Conservation (phyloP, 1,140 invertebrate genomes). For the Drosophila tropicalis region DNA sequence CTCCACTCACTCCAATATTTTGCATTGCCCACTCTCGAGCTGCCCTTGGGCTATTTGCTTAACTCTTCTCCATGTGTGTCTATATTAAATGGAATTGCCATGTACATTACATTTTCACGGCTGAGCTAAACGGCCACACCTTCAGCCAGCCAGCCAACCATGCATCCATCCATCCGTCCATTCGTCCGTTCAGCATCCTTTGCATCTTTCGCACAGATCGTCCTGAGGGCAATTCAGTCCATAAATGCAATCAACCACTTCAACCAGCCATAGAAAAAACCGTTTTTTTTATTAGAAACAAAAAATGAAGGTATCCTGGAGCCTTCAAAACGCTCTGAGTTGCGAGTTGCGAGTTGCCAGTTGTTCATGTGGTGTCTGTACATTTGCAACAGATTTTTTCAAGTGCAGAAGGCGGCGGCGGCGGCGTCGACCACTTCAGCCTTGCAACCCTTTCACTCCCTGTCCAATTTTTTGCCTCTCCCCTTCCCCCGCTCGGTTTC, state of each 20-base stretch:
- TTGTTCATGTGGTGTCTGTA: constrained; percentile 62
- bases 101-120: constrained; percentile 75
- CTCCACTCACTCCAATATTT: neutral
- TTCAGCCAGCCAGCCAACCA: constrained; percentile 30
- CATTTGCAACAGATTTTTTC: constrained; percentile 68
- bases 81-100: constrained; percentile 73
- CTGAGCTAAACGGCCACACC: constrained; percentile 75
- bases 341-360: constrained; percentile 27
- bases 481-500: neutral
- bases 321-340: constrained; percentile 20
- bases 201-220: constrained; percentile 41
- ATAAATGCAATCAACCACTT: constrained; percentile 78
- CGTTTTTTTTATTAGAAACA: constrained; percentile 44
- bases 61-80: constrained; percentile 63
- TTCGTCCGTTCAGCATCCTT: constrained; percentile 5
- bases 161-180: neutral
- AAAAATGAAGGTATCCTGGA: constrained; percentile 34
- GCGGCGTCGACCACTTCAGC: constrained; percentile 51
- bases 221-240: constrained; percentile 54
- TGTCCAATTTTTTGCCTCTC: constrained; percentile 38
- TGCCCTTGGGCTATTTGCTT: constrained; percentile 71
- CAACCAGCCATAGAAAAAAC: constrained; percentile 27
- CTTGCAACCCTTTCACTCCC: constrained; percentile 47
- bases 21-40: neutral
- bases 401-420: constrained; percentile 55